phyloP scores from a whole-genome alignment of 2,888 invertebrate genomes.

The Mantis religiosa region DNA sequence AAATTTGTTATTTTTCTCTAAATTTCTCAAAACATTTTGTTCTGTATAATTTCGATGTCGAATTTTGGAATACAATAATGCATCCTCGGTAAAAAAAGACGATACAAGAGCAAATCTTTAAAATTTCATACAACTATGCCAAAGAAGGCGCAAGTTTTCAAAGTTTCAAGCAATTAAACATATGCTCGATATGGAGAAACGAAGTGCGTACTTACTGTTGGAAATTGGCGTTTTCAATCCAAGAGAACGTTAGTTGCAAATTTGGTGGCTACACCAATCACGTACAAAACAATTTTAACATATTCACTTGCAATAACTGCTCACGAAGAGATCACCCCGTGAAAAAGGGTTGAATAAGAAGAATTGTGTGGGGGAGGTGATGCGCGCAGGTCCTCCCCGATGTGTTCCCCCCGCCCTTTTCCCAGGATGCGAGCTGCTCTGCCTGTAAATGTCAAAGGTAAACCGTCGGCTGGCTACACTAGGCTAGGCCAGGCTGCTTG shows the following conservation, averaged over 20 bases:
- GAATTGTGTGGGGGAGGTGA: neutral
- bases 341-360: conserved; percentile 16
- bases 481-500: neutral
- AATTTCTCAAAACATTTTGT: no score
- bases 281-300: neutral
- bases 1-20: no score
- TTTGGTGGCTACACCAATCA: neutral
- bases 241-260: neutral
- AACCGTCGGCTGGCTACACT: neutral
- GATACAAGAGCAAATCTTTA: neutral
- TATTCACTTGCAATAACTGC: neutral
- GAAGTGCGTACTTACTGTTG: neutral
- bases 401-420: neutral
- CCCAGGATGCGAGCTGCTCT: neutral
- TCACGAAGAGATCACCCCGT: neutral
- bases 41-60: no score
- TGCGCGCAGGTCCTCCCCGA: neutral
- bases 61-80: no score
- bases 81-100: neutral
- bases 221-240: neutral
- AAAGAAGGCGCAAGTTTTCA: neutral
- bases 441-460: conserved; percentile 18
- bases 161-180: neutral
- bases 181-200: neutral
- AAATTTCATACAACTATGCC: neutral